phyloP scores from a whole-genome alignment of 2,113 vertebrate genomes.

The Terrapene triunguis region DNA sequence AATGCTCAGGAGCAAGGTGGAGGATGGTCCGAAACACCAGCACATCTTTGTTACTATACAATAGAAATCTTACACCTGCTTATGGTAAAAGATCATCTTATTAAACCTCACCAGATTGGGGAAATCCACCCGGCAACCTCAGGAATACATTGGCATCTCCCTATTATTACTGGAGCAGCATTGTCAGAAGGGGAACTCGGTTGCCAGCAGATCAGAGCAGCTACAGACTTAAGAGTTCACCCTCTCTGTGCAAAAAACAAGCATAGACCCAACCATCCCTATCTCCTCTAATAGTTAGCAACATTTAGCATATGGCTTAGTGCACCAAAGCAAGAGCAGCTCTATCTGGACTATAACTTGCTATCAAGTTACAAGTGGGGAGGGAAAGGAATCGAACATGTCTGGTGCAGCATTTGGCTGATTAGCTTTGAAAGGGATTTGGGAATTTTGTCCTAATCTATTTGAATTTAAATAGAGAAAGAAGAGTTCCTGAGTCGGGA shows the following conservation, averaged over 20 bases:
- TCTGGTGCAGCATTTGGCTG: background rate
- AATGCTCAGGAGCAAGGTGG: background rate
- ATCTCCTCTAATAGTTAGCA: background rate
- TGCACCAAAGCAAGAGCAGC: background rate
- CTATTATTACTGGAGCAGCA: no score
- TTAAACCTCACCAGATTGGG: fast-evolving
- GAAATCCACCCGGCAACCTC: background rate
- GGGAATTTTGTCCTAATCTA: conserved; percentile 17
- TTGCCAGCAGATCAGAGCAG: background rate
- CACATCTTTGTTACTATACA: background rate
- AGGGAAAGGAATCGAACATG: background rate
- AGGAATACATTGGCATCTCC: background rate
- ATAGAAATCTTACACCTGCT: background rate
- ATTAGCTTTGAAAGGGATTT: conserved; percentile 4
- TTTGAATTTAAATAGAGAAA: conserved; percentile 10
- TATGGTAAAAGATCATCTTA: background rate
- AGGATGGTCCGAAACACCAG: background rate
- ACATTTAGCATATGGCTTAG: background rate
- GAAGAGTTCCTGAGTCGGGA: conserved; percentile 73
- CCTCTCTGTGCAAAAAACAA: background rate
- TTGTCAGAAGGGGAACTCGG: background rate
- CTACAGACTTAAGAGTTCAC: background rate
- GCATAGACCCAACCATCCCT: background rate
- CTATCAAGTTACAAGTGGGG: background rate
- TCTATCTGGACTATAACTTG: background rate